Conservation (phyloP, 2,888 invertebrate genomes). For the Tenthredo mesomela region DNA sequence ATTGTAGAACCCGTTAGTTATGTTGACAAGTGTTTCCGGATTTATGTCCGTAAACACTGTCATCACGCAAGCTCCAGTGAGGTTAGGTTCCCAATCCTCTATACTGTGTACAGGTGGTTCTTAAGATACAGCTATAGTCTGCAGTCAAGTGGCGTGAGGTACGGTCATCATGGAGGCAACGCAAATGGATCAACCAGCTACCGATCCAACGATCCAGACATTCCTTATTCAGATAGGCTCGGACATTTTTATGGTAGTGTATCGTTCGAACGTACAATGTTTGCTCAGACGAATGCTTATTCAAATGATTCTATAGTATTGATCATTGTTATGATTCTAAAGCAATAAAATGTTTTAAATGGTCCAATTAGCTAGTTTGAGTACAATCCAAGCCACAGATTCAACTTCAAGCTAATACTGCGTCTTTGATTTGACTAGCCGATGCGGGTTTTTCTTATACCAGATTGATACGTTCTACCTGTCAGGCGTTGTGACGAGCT, state of each 20-base stretch:
- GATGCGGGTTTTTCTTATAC: no score
- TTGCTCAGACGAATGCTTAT: not conserved
- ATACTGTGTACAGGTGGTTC: not conserved
- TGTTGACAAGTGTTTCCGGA: not conserved
- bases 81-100: not conserved
- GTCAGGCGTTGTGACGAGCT: no score
- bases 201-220: not conserved
- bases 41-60: not conserved
- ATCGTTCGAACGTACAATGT: not conserved
- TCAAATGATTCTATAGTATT: not conserved
- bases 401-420: no score
- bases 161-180: not conserved
- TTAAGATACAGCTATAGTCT: not conserved
- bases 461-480: no score
- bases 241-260: not conserved
- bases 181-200: not conserved
- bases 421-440: not conserved
- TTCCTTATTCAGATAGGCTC: not conserved
- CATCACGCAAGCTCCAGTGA: not conserved
- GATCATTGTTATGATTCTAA: not conserved
- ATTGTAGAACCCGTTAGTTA: slow-evolving; percentile 3
- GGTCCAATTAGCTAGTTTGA: not conserved
- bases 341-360: not conserved
- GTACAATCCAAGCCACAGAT: not conserved
- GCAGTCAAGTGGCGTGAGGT: not conserved